Base-by-base conservation (phyloP, 2,113 vertebrate species). In the Pogona vitticeps region DNA sequence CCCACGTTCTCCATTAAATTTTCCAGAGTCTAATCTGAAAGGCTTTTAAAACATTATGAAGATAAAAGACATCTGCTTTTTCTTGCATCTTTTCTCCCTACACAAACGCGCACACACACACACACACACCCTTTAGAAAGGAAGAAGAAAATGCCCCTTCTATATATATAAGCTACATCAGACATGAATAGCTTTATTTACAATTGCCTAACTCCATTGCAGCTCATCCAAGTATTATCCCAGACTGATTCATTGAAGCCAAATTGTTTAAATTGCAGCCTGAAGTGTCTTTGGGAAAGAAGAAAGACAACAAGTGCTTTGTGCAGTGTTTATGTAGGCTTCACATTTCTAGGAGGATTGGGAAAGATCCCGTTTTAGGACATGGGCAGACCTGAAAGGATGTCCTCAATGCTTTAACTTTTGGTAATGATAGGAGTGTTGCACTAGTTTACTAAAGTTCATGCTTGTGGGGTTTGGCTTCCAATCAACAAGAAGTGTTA, bases 251-350 rank as follows among this genome's bases (percentile, higher is more conserved):
- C 63, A 46, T 78, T 42, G 33, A 46, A 84, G n/a, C 38, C 23
- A 79, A 59, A 80, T 86, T 71, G 46, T 86, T 80, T n/a, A 80
- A 61, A 80, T 72, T 72, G 56, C 28, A 80, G 76, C 76, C 76
- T n/a, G 42, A 71, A 71, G 52, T 17, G 33, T 46, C 68, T 76
- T 85, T 70, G 3, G 76, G 65, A 26, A 63, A 61, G 56, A 59
- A 82, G n/a, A 70, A 70, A 33, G 63, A 70, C 21, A 73, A 23
- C 8, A 61, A 58, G 42, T 72, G 14, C 56, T 61, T 58, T 71
- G 67, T 80, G 46, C 26, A 21, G 6, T 71, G 31, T 85, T 85
- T 72, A 72, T 71, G 6, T 71, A 40, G 58, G 26, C 23, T 59
- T 79, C 14, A 70, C 76, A 79, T 17, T 52, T 28, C 23, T 31